Conservation (phyloP, 2,888 invertebrate genomes). For the Luperina nickerlii region DNA sequence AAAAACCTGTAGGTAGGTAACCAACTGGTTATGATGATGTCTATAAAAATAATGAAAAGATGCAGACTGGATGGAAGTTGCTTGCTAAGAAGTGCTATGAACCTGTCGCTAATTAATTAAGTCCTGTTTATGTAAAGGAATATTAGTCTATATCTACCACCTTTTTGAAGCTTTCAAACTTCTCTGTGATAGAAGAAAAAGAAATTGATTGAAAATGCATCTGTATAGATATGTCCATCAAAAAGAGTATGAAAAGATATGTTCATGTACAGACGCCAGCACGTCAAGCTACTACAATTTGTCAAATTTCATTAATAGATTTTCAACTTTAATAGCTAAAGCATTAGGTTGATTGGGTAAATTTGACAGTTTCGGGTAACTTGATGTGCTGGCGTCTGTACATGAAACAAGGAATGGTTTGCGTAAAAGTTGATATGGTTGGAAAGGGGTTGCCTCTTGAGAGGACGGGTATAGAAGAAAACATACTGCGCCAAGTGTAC, state of each 20-base stretch:
- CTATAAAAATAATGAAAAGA: constrained; percentile 21
- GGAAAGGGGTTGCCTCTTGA: too few relatives aligned
- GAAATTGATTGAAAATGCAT: neutral
- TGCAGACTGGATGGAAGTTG: constrained; percentile 4
- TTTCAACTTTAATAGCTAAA: too few relatives aligned
- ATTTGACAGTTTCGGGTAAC: too few relatives aligned
- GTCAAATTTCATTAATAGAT: too few relatives aligned
- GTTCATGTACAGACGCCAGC: neutral
- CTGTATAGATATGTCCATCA: too few relatives aligned
- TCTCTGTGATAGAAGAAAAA: neutral
- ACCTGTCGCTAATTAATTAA: constrained; percentile 1
- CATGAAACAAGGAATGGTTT: too few relatives aligned
- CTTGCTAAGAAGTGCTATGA: constrained; percentile 4
- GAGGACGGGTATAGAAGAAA: too few relatives aligned
- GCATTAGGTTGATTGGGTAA: too few relatives aligned
- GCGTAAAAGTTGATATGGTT: too few relatives aligned
- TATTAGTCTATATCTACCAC: neutral
- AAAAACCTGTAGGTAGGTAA: constrained; percentile 5
- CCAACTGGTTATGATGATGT: constrained; percentile 3
- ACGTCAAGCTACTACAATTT: too few relatives aligned
- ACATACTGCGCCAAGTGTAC: too few relatives aligned
- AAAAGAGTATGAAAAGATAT: neutral
- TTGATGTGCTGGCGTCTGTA: too few relatives aligned
- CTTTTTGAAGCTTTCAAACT: neutral
- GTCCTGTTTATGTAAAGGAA: neutral